phyloP scores from a whole-genome alignment of 2,888 invertebrate genomes.

The Lithophane socia region DNA sequence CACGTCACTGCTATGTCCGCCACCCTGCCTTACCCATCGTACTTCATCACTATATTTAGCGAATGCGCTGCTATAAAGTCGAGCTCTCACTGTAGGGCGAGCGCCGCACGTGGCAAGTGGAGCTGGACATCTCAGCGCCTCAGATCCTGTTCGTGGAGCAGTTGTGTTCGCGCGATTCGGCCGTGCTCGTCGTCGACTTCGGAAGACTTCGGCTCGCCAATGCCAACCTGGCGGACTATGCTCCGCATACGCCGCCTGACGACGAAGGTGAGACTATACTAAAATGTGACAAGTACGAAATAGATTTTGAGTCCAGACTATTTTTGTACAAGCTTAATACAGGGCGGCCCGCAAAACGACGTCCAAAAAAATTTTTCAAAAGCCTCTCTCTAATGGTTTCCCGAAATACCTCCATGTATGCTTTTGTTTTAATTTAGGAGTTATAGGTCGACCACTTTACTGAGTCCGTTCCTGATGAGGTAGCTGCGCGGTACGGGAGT shows the following conservation, averaged over 20 bases:
- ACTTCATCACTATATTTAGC: too few relatives aligned
- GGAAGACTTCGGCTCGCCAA: constrained; percentile 93
- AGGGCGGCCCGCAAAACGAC: too few relatives aligned
- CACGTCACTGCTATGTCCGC: too few relatives aligned
- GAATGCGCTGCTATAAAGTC: too few relatives aligned
- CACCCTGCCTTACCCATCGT: too few relatives aligned
- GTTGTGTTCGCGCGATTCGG: constrained; percentile 93
- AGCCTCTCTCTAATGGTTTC: too few relatives aligned
- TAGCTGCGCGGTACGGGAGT: too few relatives aligned
- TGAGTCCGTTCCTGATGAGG: too few relatives aligned
- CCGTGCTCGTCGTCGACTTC: constrained; percentile 97
- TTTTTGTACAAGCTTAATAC: neutral
- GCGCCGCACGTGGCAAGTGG: constrained; percentile 95
- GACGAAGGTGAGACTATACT: constrained; percentile 72
- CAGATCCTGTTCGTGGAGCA: constrained; percentile 97
- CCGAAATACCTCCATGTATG: too few relatives aligned
- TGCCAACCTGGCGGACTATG: constrained; percentile 65
- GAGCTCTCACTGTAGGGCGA: constrained; percentile 85
- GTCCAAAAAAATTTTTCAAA: too few relatives aligned
- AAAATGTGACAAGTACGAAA: neutral
- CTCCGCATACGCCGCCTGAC: constrained; percentile 65
- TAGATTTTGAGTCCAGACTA: neutral
- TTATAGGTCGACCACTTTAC: too few relatives aligned
- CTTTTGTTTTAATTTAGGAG: too few relatives aligned
- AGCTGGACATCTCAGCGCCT: constrained; percentile 97